phyloP scores from a whole-genome alignment of 2,113 vertebrate genomes.

The Heterocephalus glaber region DNA sequence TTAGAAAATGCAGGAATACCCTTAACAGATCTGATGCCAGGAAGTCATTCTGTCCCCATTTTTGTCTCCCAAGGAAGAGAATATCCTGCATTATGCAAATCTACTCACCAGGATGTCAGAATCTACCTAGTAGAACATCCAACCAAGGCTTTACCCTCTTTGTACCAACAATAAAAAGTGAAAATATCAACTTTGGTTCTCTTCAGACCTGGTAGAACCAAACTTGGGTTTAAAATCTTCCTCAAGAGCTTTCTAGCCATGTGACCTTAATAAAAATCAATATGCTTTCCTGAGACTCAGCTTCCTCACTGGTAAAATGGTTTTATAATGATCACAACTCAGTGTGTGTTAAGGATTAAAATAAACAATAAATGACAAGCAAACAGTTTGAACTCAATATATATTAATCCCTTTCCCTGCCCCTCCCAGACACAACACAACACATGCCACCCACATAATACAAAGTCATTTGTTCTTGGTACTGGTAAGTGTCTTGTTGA shows the following conservation, averaged over 20 bases:
- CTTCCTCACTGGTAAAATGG: neutral
- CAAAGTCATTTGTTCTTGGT: neutral
- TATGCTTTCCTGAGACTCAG: neutral
- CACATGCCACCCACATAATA: too few species aligned
- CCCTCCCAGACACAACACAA: neutral
- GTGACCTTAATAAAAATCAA: neutral
- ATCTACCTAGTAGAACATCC: neutral
- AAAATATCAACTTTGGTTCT: neutral
- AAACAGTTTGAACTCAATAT: neutral
- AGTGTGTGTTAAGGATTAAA: neutral
- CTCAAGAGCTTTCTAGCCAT: neutral
- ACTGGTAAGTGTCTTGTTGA: neutral
- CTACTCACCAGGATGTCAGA: neutral
- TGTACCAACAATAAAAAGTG: neutral
- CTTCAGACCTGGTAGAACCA: neutral
- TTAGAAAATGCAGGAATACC: constrained; percentile 44
- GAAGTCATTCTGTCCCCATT: neutral
- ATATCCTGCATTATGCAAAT: neutral
- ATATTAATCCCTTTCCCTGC: too few species aligned
- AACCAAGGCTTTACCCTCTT: neutral
- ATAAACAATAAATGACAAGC: neutral
- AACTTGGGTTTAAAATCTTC: neutral
- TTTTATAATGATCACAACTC: neutral
- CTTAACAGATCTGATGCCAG: neutral
- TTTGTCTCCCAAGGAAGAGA: neutral